Evolutionary conservation across 2,888 invertebrate genomes (phyloP), one percentile per base, ranked within the genome.

Genomic region (Aricia artaxerxes): DNA sequence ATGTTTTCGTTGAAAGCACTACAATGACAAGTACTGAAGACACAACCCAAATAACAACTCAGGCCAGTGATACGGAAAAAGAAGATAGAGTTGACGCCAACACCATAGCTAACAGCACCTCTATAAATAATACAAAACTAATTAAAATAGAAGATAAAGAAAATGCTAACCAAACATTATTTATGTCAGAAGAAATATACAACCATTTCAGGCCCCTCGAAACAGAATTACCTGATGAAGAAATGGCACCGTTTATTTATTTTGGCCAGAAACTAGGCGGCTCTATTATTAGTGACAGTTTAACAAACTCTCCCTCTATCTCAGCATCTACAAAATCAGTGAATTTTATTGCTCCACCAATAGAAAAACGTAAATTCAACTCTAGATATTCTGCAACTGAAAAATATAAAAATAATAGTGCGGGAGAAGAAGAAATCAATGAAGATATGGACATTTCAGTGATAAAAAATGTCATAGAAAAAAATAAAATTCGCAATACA

Each of bases 181-280:
- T 95, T 77, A 95, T 96, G 94, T 95, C 96, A 1, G 95, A 95
- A 82, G 95, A 95, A 79, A 88, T 96, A 80, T 96, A 96, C 84
- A 96, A 96, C 83, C 96, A 96, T 83, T 96, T 96, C 83, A 88
- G 96, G 61, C 96, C 96, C 0, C 91, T 96, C 61, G 96, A 96
- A 85, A 91, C 95, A 44, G 96, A 96, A 83, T 88, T 96, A 79
- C 95, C 96, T 0, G 95, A 95, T 73, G 96, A 96, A 87, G 96
- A 96, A 84, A 95, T 96, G 92, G 95, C 96, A 77, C 96, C 97
- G 13, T 97, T 97, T 88, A 91, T 96, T 80, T 96, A 95, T 85
- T 97, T 97, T 86, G 97, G 97, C 0, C 96, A 96, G 85, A 97
- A 97, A 86, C 85, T 94, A 72, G 93, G 90, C 11, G 91, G 92